Conservation (phyloP, 64 coral and sea anemone genomes). For the Stichodactyla mertensii region DNA sequence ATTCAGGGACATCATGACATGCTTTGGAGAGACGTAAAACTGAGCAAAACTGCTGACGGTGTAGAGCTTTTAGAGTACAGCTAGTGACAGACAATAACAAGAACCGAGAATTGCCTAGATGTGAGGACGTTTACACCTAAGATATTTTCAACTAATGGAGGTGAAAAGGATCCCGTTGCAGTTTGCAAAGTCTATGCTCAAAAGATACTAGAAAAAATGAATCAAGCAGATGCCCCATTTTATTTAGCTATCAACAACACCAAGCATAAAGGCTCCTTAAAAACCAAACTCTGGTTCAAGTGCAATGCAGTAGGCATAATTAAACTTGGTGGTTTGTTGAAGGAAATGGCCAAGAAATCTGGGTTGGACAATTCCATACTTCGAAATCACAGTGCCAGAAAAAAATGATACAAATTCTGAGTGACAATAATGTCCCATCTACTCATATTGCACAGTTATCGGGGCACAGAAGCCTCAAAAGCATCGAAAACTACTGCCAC, state of each 20-base stretch:
- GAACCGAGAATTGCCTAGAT: not conserved
- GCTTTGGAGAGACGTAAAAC: conserved; percentile 46
- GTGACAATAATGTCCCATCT: not conserved
- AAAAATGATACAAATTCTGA: conserved; percentile 32
- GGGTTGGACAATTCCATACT: not conserved
- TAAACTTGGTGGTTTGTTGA: conserved; percentile 18
- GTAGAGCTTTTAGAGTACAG: conserved; percentile 36
- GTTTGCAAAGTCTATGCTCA: not conserved
- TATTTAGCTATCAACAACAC: conserved; percentile 19
- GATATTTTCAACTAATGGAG: conserved; percentile 35
- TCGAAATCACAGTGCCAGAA: conserved; percentile 4
- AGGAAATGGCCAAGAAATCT: not conserved
- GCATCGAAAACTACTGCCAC: conserved; percentile 38
- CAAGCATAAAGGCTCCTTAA: not conserved
- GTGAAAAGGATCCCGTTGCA: conserved; percentile 48
- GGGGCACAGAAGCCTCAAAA: not conserved
- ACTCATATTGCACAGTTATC: no score
- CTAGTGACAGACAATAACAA: conserved; percentile 36
- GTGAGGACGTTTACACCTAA: conserved; percentile 5
- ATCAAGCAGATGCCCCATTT: conserved; percentile 21
- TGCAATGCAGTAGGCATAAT: conserved; percentile 17
- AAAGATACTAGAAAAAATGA: conserved; percentile 30
- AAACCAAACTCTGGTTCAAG: conserved; percentile 26
- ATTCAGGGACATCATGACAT: conserved; percentile 29
- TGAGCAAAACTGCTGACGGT: conserved; percentile 10